Base-by-base conservation (phyloP, 2,888 invertebrate genomes). In the Panopea generosa region DNA sequence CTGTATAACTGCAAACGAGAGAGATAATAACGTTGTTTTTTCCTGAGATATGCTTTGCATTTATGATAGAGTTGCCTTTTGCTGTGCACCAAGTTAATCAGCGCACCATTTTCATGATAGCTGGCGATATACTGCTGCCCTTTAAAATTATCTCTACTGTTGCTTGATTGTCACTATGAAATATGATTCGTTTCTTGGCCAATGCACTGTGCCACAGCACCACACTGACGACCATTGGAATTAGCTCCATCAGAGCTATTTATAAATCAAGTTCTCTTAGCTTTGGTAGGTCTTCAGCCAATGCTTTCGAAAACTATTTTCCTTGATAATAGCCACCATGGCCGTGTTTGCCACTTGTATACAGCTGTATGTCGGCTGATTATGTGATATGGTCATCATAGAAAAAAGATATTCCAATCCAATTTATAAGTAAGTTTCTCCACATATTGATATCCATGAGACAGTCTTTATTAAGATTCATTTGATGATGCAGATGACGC, bases 391-490 rank as follows among this genome's bases (percentile, higher is more conserved):
- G 16, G 9, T 61, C 65, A 29, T 76, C 65, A 11, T 63, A 40
- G 33, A 79, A 79, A 27, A 75, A 61, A 4, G 71, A 79, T 27
- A 60, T 45, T 11, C 76, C 69, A 66, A 76, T 80, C 80, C 80
- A 73, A 0, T 24, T 7, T 9, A n/a, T 16, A 2, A 80, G 40
- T 43, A 76, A 72, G 2, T 27, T 16, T 14, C n/a, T 16, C 69
- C 73, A 73, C 79, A 79, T 79, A 1, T 1, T 1, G 0, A 79
- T 11, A 24, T 81, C 71, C 18, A 33, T 20, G 38, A 22, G 20
- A 40, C 75, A 67, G 2, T 55, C 63, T 45, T 56, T 16, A 24
- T 14, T 33, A 3, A 79, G 14, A 3, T 56, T 29, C 2, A 73
- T 67, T 53, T 71, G 52, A 50, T 76, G 70, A 43, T 52, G 50